A percentile compares a stretch with the other conserved stretches of the same genome.
These are phyloP conservation scores for Craseonycteris thonglongyai DNA, from an alignment of 2,113 vertebrate species.

Conservation along the genomic window DNA sequence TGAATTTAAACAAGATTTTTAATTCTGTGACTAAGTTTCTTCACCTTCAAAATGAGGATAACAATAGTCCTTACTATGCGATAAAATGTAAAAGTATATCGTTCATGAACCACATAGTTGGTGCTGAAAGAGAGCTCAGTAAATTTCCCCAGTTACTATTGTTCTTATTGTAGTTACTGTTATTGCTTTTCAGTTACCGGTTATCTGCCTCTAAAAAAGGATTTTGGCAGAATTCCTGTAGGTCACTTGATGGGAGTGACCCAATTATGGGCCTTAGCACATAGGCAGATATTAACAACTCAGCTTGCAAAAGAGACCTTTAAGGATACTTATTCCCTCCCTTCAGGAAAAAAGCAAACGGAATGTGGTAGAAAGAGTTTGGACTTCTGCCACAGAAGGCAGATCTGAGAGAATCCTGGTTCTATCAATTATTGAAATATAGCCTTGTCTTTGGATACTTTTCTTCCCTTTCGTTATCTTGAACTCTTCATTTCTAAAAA, in stretches of 20 bases:
- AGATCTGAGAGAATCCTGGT: background rate
- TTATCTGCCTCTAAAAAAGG: background rate
- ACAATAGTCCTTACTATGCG: background rate
- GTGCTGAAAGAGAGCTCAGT: background rate
- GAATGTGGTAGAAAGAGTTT: background rate
- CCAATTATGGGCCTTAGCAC: background rate
- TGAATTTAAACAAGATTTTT: background rate
- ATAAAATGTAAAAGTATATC: background rate
- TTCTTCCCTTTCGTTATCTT: background rate
- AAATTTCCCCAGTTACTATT: background rate
- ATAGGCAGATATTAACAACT: background rate
- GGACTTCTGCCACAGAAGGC: background rate
- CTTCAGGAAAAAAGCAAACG: background rate
- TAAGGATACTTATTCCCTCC: background rate
- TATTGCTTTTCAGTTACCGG: background rate
- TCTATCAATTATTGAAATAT: background rate
- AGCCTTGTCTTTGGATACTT: background rate
- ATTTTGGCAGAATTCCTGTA: background rate
- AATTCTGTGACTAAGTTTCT: background rate
- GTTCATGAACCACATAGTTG: background rate
- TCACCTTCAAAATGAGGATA: background rate
- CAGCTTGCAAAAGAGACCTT: background rate
- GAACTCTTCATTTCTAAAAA: background rate
- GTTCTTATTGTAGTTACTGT: background rate
- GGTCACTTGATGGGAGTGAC: background rate